These are phyloP conservation scores for Hololepta plana DNA, from an alignment of 2,888 invertebrate species.

Conservation along the genomic window DNA sequence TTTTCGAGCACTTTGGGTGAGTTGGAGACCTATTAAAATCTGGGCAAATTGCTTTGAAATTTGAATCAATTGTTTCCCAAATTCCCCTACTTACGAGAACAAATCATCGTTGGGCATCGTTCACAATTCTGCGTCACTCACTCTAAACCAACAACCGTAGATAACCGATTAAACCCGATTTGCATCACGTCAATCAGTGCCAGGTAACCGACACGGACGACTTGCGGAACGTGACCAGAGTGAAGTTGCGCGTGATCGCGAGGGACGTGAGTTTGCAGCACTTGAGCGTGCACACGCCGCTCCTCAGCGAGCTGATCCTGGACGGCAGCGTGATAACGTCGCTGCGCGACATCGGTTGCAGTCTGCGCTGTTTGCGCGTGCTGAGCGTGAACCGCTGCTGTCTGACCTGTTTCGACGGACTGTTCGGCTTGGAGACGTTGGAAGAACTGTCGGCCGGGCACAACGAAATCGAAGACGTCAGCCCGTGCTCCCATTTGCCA, in stretches of 20 bases:
- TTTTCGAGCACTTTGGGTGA: too few species aligned
- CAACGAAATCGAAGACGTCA: slow-evolving; percentile 42
- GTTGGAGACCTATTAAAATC: too few species aligned
- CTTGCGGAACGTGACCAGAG: slow-evolving; percentile 32
- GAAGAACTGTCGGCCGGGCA: slow-evolving; percentile 42
- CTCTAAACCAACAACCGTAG: too few species aligned
- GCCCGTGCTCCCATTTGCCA: slow-evolving; percentile 37
- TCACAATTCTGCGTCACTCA: too few species aligned
- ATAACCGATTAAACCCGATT: too few species aligned
- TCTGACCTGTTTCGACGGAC: slow-evolving; percentile 45
- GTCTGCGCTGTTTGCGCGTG: slow-evolving; percentile 37
- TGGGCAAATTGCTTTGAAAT: too few species aligned
- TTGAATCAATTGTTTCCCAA: too few species aligned
- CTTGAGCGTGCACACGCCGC: slow-evolving; percentile 41
- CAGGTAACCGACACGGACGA: slow-evolving; percentile 28
- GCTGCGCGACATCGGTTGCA: slow-evolving; percentile 48
- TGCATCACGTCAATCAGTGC: slow-evolving; percentile 27
- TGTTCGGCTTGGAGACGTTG: slow-evolving; percentile 41
- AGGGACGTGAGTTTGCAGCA: slow-evolving; percentile 44
- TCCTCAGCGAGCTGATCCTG: slow-evolving; percentile 38
- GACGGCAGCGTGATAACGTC: slow-evolving; percentile 50
- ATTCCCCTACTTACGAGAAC: too few species aligned
- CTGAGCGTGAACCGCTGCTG: slow-evolving; percentile 45
- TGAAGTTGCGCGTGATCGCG: slow-evolving; percentile 45
- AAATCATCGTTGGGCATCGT: too few species aligned